Evolutionary conservation across 2,113 vertebrate genomes (phyloP), one percentile per base, ranked within the genome.

Genomic region (Gila orcuttii): DNA sequence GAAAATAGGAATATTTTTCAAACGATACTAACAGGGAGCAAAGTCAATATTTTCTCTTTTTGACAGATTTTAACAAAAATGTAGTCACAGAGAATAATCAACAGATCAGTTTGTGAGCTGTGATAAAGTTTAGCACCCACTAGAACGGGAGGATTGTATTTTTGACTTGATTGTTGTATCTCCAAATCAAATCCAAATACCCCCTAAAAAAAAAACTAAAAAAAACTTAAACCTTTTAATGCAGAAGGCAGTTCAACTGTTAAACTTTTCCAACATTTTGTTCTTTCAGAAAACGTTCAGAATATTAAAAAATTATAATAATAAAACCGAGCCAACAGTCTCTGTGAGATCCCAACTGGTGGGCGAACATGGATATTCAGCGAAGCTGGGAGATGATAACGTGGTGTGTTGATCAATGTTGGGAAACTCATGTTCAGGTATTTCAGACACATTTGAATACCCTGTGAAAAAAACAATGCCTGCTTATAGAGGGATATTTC

Each of bases 271-370:
- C 76, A 78, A 62, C 23, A 45, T 23, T 86, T 87, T 71, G 78
- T 74, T 87, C 36, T 79, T 85, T 73, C 57, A 87, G 50, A 87
- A 68, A 89, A 31, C 19, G 23, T 45, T 62, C 8, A 66, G 47
- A 50, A 45, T 28, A 45, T 17, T 33, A 78, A 82, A 87, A 57
- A 12, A 57, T 1, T 31, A 79, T 57, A 57, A 39, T 0, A 23
- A 23, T 25, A 15, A 81, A 86, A 42, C 17, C 23, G 78, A 79
- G 11, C 50, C 33, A 33, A 89, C 83, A 84, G 88, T 84, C 74
- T 9, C 47, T 78, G 47, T 33, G 17, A 83, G 89, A 89, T 86
- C 90, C 90, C 90, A 87, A 84, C 86, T 76, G 82, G 87, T 76
- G 87, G 85, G 77, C 64, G 82, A 47, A 42, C 25, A 77, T 77